Percentiles rank a stretch among this genome's conserved stretches.
These are phyloP conservation scores for Clupea harengus DNA, from an alignment of 2,113 vertebrate species.

Conservation along the genomic window DNA sequence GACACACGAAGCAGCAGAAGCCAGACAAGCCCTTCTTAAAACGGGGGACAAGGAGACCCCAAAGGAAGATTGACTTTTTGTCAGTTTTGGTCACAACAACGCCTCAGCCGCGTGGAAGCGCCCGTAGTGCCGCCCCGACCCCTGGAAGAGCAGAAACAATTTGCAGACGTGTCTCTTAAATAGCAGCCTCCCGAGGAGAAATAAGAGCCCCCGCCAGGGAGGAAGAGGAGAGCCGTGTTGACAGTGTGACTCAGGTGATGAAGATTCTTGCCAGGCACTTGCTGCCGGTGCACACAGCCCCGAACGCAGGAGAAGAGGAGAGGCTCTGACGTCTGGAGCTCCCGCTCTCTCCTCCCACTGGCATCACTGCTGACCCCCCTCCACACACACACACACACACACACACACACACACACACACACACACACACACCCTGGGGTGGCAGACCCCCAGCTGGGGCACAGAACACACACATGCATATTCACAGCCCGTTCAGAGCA, in stretches of 20 bases:
- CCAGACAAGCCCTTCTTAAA: background rate
- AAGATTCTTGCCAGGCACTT: background rate
- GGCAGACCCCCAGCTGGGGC: conserved; percentile 1
- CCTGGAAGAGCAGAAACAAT: conserved; percentile 4
- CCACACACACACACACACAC: background rate
- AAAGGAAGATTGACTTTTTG: conserved; percentile 3
- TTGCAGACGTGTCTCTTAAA: conserved; percentile 29
- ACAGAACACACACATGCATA: background rate
- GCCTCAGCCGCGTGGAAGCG: background rate
- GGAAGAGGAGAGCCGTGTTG: conserved; percentile 18
- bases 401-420: background rate
- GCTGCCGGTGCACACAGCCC: background rate
- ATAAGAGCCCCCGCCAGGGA: conserved; percentile 11
- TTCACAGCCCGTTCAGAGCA: background rate
- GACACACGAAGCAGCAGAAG: background rate
- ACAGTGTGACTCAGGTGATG: conserved; percentile 33
- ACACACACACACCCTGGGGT: background rate
- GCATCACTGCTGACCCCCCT: background rate
- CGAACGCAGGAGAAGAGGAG: background rate
- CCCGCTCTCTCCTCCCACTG: conserved; percentile 16
- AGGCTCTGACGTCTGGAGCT: background rate
- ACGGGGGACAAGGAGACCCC: background rate
- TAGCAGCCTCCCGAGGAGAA: conserved; percentile 15
- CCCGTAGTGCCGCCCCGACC: conserved; percentile 18
- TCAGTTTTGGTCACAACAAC: background rate